A percentile compares a stretch with the other conserved stretches of the same genome.
phyloP scores from a whole-genome alignment of 2,113 vertebrate genomes.

The Scomber colias region DNA sequence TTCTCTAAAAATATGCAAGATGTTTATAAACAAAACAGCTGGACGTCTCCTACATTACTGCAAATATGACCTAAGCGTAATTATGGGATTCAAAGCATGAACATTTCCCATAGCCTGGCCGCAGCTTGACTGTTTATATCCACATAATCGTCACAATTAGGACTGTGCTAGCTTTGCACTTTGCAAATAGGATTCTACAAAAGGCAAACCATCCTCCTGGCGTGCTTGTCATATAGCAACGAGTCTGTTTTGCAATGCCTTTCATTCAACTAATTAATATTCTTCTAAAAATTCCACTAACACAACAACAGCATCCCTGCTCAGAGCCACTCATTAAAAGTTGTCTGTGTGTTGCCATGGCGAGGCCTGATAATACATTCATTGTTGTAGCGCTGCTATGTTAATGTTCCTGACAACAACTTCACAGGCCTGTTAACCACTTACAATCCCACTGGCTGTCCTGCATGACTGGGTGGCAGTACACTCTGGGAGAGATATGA shows the following conservation, averaged over 20 bases:
- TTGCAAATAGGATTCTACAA: slow-evolving; percentile 21
- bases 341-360: slow-evolving; percentile 50
- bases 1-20: not conserved
- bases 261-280: slow-evolving; percentile 58
- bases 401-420: slow-evolving; percentile 48
- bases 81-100: not conserved
- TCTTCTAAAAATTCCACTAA: slow-evolving; percentile 33
- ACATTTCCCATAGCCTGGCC: not conserved
- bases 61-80: not conserved
- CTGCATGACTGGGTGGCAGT: slow-evolving; percentile 23
- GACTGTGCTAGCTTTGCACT: not conserved
- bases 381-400: slow-evolving; percentile 41
- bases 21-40: slow-evolving; percentile 3
- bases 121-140: slow-evolving; percentile 2
- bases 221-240: slow-evolving; percentile 18
- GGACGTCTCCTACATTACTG: not conserved
- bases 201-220: not conserved
- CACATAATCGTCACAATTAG: slow-evolving; percentile 13
- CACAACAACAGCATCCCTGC: slow-evolving; percentile 37
- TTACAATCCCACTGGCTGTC: slow-evolving; percentile 53
- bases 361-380: slow-evolving; percentile 36
- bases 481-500: slow-evolving; percentile 27
- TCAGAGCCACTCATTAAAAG: slow-evolving; percentile 50
- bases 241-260: slow-evolving; percentile 15
- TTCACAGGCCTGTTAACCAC: slow-evolving; percentile 43